These are phyloP conservation scores for Tineola bisselliella DNA, from an alignment of 2,888 invertebrate genomes.

Conservation along the genomic window DNA sequence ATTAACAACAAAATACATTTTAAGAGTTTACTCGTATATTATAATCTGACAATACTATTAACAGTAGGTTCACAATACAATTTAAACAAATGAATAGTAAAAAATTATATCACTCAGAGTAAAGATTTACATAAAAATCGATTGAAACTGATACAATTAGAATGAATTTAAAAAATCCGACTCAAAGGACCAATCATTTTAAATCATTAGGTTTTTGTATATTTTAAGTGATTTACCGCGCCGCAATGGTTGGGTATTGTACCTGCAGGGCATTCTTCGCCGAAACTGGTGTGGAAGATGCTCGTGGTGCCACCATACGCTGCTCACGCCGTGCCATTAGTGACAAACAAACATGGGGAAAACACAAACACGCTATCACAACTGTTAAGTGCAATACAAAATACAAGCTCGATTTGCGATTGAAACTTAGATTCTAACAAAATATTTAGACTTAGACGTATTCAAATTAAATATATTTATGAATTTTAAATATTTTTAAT, in stretches of 20 bases:
- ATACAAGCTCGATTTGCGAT: neutral
- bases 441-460: too few species aligned
- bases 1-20: neutral
- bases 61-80: too few species aligned
- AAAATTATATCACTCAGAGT: too few species aligned
- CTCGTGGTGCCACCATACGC: constrained; percentile 64
- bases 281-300: constrained; percentile 66
- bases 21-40: too few species aligned
- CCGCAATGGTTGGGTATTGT: constrained; percentile 64
- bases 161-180: too few species aligned
- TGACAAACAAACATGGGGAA: constrained; percentile 29
- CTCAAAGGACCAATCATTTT: too few species aligned
- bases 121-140: too few species aligned
- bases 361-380: constrained; percentile 5
- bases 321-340: constrained; percentile 36
- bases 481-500: too few species aligned
- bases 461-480: too few species aligned
- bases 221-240: constrained; percentile 36
- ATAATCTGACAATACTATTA: too few species aligned
- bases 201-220: neutral
- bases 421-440: neutral
- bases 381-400: neutral
- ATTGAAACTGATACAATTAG: too few species aligned
- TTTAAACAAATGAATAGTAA: too few species aligned
- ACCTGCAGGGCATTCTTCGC: constrained; percentile 74